These are phyloP conservation scores for Lymantria dispar DNA, from an alignment of 2,888 invertebrate genomes.

Conservation along the genomic window DNA sequence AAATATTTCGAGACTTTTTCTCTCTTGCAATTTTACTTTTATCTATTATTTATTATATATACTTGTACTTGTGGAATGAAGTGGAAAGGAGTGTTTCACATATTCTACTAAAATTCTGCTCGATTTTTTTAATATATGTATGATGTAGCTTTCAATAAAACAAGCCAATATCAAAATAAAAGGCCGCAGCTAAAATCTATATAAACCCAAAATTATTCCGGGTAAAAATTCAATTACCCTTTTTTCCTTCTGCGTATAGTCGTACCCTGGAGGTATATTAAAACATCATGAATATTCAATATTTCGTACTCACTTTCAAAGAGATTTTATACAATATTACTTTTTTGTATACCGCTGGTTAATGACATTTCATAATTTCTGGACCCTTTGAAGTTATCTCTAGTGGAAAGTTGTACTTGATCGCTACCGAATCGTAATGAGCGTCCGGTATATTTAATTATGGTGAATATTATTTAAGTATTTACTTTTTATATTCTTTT, in stretches of 20 bases:
- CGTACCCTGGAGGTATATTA: conserved; percentile 24
- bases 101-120: no score
- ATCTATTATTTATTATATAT: no score
- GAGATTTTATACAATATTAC: conserved; percentile 26
- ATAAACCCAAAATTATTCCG: conserved; percentile 31
- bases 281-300: conserved; percentile 41
- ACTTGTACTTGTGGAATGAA: no score
- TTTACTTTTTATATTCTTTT: no score
- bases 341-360: conserved; percentile 20
- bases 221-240: conserved; percentile 43
- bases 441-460: neutral
- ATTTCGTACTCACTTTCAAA: conserved; percentile 30
- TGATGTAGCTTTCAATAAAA: neutral
- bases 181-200: conserved; percentile 24
- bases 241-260: conserved; percentile 26
- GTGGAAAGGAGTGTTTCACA: no score
- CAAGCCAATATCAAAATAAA: conserved; percentile 13
- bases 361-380: conserved; percentile 31
- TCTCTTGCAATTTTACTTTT: no score
- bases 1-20: no score
- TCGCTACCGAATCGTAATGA: neutral
- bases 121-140: no score
- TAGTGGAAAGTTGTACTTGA: conserved; percentile 16
- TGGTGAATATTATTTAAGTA: neutral
- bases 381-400: conserved; percentile 22